phyloP scores from a whole-genome alignment of 1,140 invertebrate genomes.

The Lineus longissimus region DNA sequence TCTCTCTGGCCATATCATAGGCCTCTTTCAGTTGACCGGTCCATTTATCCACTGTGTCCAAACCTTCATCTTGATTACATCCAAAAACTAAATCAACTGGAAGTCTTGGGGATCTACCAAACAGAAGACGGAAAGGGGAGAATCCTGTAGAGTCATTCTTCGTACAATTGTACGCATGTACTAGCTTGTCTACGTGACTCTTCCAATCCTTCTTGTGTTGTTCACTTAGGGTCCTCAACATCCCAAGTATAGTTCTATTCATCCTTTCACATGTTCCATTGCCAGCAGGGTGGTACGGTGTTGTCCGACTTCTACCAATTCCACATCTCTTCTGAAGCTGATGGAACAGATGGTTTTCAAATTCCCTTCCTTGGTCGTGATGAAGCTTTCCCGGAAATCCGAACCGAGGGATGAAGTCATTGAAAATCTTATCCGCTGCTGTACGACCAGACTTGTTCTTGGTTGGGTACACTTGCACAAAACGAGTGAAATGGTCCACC shows the following conservation, averaged over 20 bases:
- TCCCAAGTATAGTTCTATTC: too few species aligned
- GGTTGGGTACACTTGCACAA: too few species aligned
- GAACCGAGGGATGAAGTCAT: constrained; percentile 20
- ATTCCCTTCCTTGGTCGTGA: constrained; percentile 26
- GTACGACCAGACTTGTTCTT: too few species aligned
- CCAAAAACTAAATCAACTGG: constrained; percentile 18
- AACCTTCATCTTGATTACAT: neutral
- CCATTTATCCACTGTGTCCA: constrained; percentile 11
- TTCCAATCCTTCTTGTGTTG: constrained; percentile 11
- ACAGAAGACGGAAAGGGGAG: constrained; percentile 16
- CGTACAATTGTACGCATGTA: constrained; percentile 16
- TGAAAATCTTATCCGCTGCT: too few species aligned
- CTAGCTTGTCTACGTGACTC: neutral
- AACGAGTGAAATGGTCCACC: too few species aligned
- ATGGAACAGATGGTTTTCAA: constrained; percentile 18
- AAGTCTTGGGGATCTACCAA: too few species aligned
- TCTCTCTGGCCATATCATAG: neutral
- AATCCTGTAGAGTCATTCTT: constrained; percentile 10
- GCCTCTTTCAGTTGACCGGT: constrained; percentile 4
- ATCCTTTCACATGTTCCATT: constrained; percentile 12
- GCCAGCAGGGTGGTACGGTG: constrained; percentile 15
- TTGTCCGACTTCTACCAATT: constrained; percentile 13
- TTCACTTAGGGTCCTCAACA: constrained; percentile 12
- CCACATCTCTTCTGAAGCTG: constrained; percentile 8
- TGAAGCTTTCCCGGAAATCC: constrained; percentile 20